These are phyloP conservation scores for Ophioninae sp. DNA, from an alignment of 2,888 invertebrate genomes.

Conservation along the genomic window DNA sequence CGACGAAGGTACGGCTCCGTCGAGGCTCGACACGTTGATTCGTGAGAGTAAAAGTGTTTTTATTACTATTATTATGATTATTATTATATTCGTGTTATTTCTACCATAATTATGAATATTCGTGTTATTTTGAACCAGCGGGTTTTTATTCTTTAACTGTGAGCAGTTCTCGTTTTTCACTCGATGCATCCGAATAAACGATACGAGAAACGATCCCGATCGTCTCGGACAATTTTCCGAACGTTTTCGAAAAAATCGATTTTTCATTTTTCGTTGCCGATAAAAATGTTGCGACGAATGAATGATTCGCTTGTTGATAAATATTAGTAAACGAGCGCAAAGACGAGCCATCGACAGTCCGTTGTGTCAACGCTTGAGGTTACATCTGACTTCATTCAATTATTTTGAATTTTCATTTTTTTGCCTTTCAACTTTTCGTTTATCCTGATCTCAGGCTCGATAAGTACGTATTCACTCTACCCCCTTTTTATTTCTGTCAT, in stretches of 20 bases:
- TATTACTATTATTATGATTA: conserved; percentile 6
- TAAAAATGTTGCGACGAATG: conserved; percentile 5
- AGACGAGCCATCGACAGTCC: conserved; percentile 56
- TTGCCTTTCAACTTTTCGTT: conserved; percentile 32
- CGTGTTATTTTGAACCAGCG: neutral
- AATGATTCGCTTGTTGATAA: conserved; percentile 24
- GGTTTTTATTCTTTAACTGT: neutral
- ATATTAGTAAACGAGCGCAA: conserved; percentile 43
- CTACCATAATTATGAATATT: neutral
- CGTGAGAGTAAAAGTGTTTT: conserved; percentile 52
- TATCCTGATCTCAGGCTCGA: conserved; percentile 67
- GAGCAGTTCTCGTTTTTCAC: neutral
- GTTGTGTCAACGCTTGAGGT: conserved; percentile 36
- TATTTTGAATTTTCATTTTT: conserved; percentile 12
- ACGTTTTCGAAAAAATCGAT: neutral
- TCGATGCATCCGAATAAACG: neutral
- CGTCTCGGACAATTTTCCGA: neutral
- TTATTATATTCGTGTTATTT: neutral
- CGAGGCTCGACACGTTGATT: conserved; percentile 63
- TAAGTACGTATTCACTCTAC: conserved; percentile 39
- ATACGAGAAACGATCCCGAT: neutral
- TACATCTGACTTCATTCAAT: conserved; percentile 42
- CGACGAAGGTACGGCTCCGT: conserved; percentile 49
- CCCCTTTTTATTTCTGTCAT: conserved; percentile 1
- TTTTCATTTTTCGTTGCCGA: neutral